These are phyloP conservation scores for Blennius ocellaris DNA, from an alignment of 2,113 vertebrate species.

Conservation along the genomic window DNA sequence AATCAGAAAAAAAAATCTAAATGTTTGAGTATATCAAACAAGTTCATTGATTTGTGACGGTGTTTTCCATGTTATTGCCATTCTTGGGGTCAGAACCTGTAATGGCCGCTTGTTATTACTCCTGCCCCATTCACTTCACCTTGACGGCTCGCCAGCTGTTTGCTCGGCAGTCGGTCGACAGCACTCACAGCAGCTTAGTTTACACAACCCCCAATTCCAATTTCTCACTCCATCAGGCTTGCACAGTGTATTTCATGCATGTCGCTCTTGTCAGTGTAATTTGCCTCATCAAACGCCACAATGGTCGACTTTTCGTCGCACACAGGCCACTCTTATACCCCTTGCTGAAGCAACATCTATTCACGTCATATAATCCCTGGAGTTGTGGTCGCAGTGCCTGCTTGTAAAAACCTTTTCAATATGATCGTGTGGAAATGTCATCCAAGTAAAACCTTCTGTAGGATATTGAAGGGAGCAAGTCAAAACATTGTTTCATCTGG, in stretches of 20 bases:
- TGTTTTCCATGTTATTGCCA: conserved; percentile 15
- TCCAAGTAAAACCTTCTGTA: conserved; percentile 18
- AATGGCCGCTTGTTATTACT: conserved; percentile 52
- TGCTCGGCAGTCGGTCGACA: conserved; percentile 44
- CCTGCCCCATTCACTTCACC: conserved; percentile 51
- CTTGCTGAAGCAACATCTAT: conserved; percentile 23
- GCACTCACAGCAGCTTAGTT: conserved; percentile 52
- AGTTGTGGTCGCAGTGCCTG: conserved; percentile 22
- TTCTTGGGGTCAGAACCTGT: conserved; percentile 28
- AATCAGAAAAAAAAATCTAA: no score
- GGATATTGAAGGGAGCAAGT: conserved; percentile 36
- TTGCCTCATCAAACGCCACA: conserved; percentile 25
- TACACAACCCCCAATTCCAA: conserved; percentile 48
- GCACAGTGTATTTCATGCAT: conserved; percentile 51
- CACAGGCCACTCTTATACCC: conserved; percentile 19
- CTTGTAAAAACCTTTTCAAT: conserved; percentile 6
- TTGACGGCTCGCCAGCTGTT: conserved; percentile 47
- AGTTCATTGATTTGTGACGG: not conserved
- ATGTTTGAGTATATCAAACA: no score
- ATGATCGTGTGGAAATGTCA: conserved; percentile 27
- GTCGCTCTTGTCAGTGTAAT: conserved; percentile 39
- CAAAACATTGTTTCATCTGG: no score
- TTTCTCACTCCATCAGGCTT: conserved; percentile 49
- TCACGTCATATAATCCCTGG: conserved; percentile 10
- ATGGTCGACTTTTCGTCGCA: conserved; percentile 15